A percentile compares a stretch with the other conserved stretches of the same genome.
phyloP scores from a whole-genome alignment of 2,888 invertebrate species.

The Heliconius ismenius region DNA sequence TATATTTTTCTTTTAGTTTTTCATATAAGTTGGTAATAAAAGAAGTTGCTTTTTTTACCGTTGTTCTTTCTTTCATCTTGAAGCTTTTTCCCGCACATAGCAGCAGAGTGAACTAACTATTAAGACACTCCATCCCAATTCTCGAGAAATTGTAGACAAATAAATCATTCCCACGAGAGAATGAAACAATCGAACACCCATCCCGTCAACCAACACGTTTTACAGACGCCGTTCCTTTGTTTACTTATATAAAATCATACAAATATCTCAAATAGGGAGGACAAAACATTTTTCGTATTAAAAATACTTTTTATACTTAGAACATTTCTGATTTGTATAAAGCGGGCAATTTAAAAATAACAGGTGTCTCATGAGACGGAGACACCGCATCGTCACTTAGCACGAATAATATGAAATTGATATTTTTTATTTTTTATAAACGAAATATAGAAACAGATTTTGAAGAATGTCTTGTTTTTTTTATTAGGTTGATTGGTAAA shows the following conservation, averaged over 20 bases:
- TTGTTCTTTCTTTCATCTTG: too few relatives aligned
- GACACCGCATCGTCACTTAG: constrained; percentile 34
- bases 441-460: not conserved
- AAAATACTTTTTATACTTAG: not conserved
- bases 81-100: too few relatives aligned
- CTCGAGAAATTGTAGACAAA: too few relatives aligned
- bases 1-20: not conserved
- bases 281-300: not conserved
- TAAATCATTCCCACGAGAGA: too few relatives aligned
- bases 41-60: too few relatives aligned
- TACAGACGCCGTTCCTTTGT: not conserved
- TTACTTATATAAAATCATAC: not conserved
- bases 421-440: constrained; percentile 24
- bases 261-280: not conserved
- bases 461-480: not conserved
- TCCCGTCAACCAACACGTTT: too few relatives aligned
- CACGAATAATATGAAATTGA: constrained; percentile 15
- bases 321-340: not conserved
- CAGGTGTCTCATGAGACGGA: constrained; percentile 45
- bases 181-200: too few relatives aligned
- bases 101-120: too few relatives aligned
- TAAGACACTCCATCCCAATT: too few relatives aligned
- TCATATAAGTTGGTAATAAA: not conserved
- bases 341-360: constrained; percentile 1
- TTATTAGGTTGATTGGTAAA: not conserved